Conservation (phyloP, 1,140 invertebrate genomes). For the Samia ricini region DNA sequence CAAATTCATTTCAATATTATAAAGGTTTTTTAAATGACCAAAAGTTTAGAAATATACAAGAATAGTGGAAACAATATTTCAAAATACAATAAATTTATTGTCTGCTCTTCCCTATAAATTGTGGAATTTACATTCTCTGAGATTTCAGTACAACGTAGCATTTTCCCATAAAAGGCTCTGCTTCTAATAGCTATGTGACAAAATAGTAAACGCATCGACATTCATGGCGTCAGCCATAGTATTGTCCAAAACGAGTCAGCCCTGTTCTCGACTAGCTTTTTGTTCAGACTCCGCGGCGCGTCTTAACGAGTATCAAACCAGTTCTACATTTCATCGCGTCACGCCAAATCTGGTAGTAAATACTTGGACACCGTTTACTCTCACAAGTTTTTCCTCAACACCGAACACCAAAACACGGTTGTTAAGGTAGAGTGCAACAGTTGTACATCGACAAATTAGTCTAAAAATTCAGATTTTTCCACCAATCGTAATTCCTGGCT, state of each 20-base stretch:
- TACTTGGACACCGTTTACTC: constrained; percentile 53
- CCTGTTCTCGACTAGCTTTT: constrained; percentile 58
- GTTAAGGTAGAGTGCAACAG: background rate
- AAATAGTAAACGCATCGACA: constrained; percentile 58
- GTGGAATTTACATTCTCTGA: background rate
- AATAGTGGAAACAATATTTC: background rate
- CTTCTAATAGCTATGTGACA: background rate
- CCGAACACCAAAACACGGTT: background rate
- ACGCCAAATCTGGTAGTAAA: constrained; percentile 69
- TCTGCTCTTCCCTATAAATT: background rate
- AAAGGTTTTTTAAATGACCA: background rate
- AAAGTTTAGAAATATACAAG: background rate
- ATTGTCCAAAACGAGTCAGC: constrained; percentile 69
- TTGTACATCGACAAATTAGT: constrained; percentile 6
- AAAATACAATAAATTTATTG: background rate
- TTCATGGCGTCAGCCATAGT: constrained; percentile 60
- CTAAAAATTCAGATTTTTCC: constrained; percentile 28
- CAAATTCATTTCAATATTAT: background rate
- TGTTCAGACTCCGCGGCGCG: constrained; percentile 68
- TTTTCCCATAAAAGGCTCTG: background rate
- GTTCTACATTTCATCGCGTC: constrained; percentile 65
- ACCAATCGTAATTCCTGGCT: constrained; percentile 1
- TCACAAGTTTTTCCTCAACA: constrained; percentile 37
- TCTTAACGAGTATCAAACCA: constrained; percentile 69
- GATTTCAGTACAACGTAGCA: background rate